These are phyloP conservation scores for Champsocephalus esox DNA, from an alignment of 2,797 vertebrate species.

Conservation along the genomic window DNA sequence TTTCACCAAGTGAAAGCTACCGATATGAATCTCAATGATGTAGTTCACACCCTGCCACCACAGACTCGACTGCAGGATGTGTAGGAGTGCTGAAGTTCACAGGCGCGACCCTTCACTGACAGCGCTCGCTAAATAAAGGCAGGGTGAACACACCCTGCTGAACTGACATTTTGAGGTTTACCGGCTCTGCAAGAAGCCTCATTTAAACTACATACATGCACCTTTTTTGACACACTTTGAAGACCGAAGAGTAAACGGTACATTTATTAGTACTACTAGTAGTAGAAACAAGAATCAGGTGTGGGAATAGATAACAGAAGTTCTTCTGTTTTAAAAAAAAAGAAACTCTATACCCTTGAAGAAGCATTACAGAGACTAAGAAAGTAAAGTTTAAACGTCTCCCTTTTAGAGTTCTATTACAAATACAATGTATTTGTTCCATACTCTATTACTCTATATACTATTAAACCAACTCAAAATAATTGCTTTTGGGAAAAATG, in stretches of 20 bases:
- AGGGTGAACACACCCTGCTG: conserved; percentile 49
- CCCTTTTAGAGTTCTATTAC: not conserved
- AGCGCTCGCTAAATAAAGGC: not conserved
- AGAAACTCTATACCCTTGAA: not conserved
- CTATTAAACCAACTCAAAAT: too few relatives aligned
- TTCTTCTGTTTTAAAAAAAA: not conserved
- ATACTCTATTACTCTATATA: not conserved
- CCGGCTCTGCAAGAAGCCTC: conserved; percentile 8
- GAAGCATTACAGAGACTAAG: not conserved
- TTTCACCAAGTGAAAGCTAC: too few relatives aligned
- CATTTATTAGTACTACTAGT: not conserved
- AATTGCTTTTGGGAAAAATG: too few relatives aligned
- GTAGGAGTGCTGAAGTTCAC: conserved; percentile 30
- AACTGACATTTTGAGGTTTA: conserved; percentile 80
- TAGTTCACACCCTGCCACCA: conserved; percentile 23
- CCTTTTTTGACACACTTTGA: conserved; percentile 35
- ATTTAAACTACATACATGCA: not conserved
- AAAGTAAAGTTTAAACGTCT: not conserved
- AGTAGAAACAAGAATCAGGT: not conserved
- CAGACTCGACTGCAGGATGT: not conserved
- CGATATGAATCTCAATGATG: not conserved
- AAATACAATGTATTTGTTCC: not conserved
- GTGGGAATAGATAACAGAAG: not conserved
- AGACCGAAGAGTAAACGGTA: not conserved
- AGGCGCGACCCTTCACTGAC: not conserved